Evolutionary conservation across 2,113 vertebrate genomes (phyloP).

Genomic region (Carettochelys insculpta): DNA sequence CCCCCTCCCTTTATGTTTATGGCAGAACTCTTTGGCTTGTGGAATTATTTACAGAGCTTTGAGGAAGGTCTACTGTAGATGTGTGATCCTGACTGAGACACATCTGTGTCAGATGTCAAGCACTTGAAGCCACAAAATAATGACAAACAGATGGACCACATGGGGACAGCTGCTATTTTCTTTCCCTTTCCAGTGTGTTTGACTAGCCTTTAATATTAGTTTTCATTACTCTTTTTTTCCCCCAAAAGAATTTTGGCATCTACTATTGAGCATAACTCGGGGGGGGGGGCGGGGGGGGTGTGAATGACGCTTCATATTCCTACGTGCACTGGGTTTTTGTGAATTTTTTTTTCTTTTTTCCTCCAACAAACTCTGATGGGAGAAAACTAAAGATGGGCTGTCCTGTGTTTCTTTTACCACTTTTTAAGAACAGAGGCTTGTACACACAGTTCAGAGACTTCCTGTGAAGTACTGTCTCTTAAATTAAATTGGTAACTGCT

Average conservation of each 20-base stretch:
- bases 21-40: neutral
- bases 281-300: neutral
- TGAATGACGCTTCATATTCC: neutral
- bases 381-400: neutral
- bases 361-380: fast-evolving
- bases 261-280: neutral
- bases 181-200: constrained; percentile 38
- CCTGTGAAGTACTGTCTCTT: neutral
- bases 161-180: constrained; percentile 36
- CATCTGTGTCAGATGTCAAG: neutral
- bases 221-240: neutral
- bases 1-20: fast-evolving
- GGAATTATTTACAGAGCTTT: neutral
- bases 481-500: neutral
- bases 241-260: neutral
- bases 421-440: neutral
- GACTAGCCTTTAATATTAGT: constrained; percentile 16
- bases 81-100: neutral
- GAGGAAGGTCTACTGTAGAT: neutral
- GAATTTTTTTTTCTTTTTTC: neutral
- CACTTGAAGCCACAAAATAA: constrained; percentile 35
- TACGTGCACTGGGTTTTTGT: neutral
- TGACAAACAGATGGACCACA: constrained; percentile 35
- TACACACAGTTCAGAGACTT: neutral
- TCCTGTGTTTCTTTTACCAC: neutral